A percentile compares a stretch with the other conserved stretches of the same genome.
Evolutionary conservation across 2,888 invertebrate species (phyloP).

Genomic region (Dexiosoma caninum): DNA sequence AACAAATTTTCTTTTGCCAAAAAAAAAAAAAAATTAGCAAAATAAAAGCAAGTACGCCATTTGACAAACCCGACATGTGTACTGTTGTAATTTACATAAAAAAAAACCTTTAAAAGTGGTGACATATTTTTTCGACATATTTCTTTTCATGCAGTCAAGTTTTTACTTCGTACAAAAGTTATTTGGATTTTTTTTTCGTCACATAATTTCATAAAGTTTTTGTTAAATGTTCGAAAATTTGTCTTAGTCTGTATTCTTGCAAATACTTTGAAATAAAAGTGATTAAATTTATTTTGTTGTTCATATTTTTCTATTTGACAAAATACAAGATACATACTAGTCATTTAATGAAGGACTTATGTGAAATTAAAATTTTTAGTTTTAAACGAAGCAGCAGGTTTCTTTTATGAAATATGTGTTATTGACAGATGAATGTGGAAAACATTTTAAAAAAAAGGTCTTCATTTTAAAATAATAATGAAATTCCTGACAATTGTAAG

Average conservation of each 20-base stretch:
- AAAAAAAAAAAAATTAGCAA: not conserved
- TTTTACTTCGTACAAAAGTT: slow-evolving; percentile 4
- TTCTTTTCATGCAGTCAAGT: slow-evolving; percentile 21
- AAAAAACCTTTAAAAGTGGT: slow-evolving; percentile 17
- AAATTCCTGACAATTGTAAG: not conserved
- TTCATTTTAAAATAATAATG: not conserved
- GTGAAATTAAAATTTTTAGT: slow-evolving; percentile 10
- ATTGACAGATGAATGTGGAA: not conserved
- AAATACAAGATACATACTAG: not conserved
- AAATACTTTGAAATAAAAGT: slow-evolving; percentile 32
- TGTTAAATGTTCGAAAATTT: not conserved
- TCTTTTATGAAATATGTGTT: not conserved
- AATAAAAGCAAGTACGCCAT: not conserved
- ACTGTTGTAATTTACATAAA: not conserved
- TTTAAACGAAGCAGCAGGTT: slow-evolving; percentile 36
- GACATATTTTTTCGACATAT: slow-evolving; percentile 48
- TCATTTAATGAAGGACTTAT: not conserved
- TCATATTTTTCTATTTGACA: not conserved
- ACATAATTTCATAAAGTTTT: slow-evolving; percentile 13
- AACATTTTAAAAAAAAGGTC: too few species aligned
- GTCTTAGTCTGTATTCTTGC: slow-evolving; percentile 5
- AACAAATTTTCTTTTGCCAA: not conserved
- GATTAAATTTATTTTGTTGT: slow-evolving; percentile 25
- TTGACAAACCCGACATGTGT: not conserved
- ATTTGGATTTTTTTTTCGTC: not conserved